phyloP scores from a whole-genome alignment of 1,140 invertebrate genomes.

The Oryctes rhinoceros region DNA sequence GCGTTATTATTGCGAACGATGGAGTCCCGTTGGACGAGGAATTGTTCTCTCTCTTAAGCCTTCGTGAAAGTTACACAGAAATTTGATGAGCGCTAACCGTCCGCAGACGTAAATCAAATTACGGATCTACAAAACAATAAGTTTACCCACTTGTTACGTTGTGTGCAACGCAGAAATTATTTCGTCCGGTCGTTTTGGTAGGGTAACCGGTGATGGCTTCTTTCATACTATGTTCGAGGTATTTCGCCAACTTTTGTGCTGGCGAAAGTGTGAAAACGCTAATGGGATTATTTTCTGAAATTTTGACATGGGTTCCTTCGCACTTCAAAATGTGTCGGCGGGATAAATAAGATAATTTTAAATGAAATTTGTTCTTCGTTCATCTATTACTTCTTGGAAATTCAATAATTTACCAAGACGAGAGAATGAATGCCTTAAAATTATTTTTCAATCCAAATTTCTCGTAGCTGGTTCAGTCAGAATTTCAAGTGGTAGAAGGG shows the following conservation, averaged over 20 bases:
- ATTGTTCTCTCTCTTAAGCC: neutral
- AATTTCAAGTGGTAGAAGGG: too few relatives aligned
- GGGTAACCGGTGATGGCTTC: neutral
- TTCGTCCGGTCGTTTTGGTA: neutral
- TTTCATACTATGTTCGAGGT: neutral
- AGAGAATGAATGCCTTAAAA: too few relatives aligned
- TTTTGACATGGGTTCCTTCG: slow-evolving; percentile 6
- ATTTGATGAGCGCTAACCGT: slow-evolving; percentile 8
- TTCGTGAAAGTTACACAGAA: slow-evolving; percentile 3
- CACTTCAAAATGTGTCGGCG: neutral
- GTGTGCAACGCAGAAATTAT: slow-evolving; percentile 5
- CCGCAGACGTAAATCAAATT: slow-evolving; percentile 13
- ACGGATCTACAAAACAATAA: neutral
- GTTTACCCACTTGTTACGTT: neutral
- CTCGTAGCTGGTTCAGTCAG: too few relatives aligned
- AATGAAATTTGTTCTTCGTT: slow-evolving; percentile 9
- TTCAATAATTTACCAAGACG: neutral
- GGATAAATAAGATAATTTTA: slow-evolving; percentile 12
- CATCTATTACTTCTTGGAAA: neutral
- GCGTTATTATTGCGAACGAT: neutral
- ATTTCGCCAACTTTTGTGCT: neutral
- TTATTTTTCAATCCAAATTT: too few relatives aligned
- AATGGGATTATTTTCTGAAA: slow-evolving; percentile 14
- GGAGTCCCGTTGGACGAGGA: slow-evolving; percentile 6
- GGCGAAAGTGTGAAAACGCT: neutral